These are phyloP conservation scores for Rhinatrema bivittatum DNA, from an alignment of 2,797 vertebrate genomes.

Conservation along the genomic window DNA sequence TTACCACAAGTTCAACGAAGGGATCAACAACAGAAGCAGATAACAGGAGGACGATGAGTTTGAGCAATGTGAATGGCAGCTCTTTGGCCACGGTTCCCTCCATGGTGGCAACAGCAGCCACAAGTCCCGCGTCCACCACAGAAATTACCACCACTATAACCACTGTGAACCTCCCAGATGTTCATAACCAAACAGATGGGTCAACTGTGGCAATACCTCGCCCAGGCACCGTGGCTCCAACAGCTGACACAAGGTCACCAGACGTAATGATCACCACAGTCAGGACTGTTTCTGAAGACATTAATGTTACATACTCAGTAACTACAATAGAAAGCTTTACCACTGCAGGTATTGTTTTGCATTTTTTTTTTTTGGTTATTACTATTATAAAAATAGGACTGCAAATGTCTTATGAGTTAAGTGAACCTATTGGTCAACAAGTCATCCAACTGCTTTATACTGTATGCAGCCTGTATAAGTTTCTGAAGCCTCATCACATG, in stretches of 20 bases:
- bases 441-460: too few species aligned
- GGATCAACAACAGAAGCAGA: conserved; percentile 12
- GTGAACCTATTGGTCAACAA: too few species aligned
- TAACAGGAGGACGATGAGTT: conserved; percentile 5
- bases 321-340: conserved; percentile 27
- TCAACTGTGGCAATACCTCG: conserved; percentile 6
- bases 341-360: too few species aligned
- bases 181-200: conserved; percentile 26
- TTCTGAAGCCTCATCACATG: too few species aligned
- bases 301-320: conserved; percentile 24
- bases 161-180: conserved; percentile 25
- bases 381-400: too few species aligned
- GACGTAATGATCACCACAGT: background rate
- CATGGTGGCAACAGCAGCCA: conserved; percentile 15
- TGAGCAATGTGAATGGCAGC: conserved; percentile 19
- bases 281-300: conserved; percentile 20
- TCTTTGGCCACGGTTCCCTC: conserved; percentile 33
- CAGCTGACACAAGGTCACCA: conserved; percentile 10
- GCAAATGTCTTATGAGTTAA: too few species aligned
- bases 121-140: conserved; percentile 16
- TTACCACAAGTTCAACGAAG: conserved; percentile 28
- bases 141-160: conserved; percentile 7
- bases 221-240: conserved; percentile 23
- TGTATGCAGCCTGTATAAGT: too few species aligned
- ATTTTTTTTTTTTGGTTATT: too few species aligned